phyloP scores from a whole-genome alignment of 2,113 vertebrate species.

The Bothrops jararaca region DNA sequence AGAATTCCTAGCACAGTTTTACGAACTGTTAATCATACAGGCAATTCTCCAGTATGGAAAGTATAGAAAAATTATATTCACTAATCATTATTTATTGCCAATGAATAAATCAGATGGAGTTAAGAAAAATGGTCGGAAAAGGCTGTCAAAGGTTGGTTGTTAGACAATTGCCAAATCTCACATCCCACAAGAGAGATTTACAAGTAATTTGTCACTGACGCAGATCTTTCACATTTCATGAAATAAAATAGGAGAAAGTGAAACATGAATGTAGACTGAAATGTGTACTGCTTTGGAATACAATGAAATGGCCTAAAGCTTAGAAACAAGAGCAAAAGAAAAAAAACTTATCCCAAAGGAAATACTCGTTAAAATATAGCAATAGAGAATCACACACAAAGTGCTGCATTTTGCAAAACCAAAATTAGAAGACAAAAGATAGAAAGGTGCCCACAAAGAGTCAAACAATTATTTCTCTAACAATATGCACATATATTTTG shows the following conservation, averaged over 20 bases:
- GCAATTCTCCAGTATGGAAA: background rate
- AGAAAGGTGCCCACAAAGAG: background rate
- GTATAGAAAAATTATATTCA: background rate
- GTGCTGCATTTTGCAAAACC: background rate
- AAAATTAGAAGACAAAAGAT: background rate
- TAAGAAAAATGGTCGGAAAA: background rate
- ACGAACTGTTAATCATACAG: background rate
- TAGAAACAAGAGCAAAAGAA: background rate
- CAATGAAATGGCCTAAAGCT: background rate
- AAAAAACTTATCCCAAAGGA: background rate
- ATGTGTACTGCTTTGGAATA: background rate
- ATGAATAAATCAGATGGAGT: background rate
- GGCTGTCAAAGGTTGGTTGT: background rate
- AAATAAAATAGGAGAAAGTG: background rate
- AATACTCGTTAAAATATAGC: background rate
- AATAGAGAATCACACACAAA: background rate
- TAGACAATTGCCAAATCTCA: background rate
- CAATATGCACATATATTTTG: background rate
- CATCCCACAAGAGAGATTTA: background rate
- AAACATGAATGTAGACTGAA: background rate
- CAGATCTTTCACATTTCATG: background rate
- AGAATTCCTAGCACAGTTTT: background rate
- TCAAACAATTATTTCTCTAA: background rate
- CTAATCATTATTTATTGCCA: background rate
- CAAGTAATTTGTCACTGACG: background rate